A percentile compares a stretch with the other conserved stretches of the same genome.
Evolutionary conservation across 1,140 invertebrate genomes (phyloP).

Genomic region (Heterodera carotae): DNA sequence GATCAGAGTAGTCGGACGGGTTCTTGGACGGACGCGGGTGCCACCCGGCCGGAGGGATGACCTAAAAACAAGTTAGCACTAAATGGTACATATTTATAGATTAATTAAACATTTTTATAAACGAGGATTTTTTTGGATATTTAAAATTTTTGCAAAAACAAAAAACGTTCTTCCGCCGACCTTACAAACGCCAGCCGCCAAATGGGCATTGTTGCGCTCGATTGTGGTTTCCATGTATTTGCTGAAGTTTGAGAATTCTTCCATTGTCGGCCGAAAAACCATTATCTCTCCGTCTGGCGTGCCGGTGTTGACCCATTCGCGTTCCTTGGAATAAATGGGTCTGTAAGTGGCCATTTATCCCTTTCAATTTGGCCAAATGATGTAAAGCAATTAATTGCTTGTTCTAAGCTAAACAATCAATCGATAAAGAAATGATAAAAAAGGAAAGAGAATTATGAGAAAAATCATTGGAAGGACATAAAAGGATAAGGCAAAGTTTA

Average conservation of each 20-base stretch:
- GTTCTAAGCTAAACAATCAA: background rate
- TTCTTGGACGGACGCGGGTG: conserved; percentile 44
- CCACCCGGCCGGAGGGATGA: conserved; percentile 59
- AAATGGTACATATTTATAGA: background rate
- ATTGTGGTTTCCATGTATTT: conserved; percentile 48
- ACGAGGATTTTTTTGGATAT: conserved; percentile 24
- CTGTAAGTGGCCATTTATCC: conserved; percentile 7
- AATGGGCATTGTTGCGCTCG: conserved; percentile 55
- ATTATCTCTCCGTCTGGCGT: conserved; percentile 43
- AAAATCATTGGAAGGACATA: too few species aligned
- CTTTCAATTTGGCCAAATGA: too few species aligned
- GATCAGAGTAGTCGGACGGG: conserved; percentile 45
- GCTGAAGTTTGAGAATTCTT: conserved; percentile 56
- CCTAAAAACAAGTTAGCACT: conserved; percentile 39
- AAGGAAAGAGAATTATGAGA: too few species aligned
- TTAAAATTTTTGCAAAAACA: conserved; percentile 18
- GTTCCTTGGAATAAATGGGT: conserved; percentile 34
- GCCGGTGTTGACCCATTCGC: conserved; percentile 54
- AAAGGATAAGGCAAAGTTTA: too few species aligned
- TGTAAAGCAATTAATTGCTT: background rate
- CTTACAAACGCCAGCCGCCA: conserved; percentile 56
- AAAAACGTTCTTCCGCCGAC: conserved; percentile 25
- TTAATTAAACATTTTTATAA: background rate
- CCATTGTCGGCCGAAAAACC: conserved; percentile 60
- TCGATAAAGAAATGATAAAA: too few species aligned